Evolutionary conservation across 1,140 invertebrate species (phyloP).

Genomic region (Agrilus planipennis): DNA sequence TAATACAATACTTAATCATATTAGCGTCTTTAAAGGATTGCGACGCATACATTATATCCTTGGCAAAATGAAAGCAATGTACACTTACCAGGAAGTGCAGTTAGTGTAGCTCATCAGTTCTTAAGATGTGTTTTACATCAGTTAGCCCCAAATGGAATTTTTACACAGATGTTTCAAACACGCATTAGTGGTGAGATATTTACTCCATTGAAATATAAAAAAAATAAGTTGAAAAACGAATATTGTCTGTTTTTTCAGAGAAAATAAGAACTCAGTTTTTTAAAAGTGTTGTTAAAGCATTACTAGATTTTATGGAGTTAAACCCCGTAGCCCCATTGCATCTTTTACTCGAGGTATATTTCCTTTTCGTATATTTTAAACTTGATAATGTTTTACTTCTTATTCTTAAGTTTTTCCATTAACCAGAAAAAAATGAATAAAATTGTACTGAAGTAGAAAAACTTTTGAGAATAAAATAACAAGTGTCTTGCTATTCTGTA

Average conservation of each 20-base stretch:
- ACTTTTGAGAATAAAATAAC: too few species aligned
- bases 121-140: slow-evolving; percentile 93
- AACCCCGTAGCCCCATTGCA: slow-evolving; percentile 90
- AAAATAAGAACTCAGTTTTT: slow-evolving; percentile 69
- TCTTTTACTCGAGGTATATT: slow-evolving; percentile 79
- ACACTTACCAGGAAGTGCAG: slow-evolving; percentile 75
- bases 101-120: slow-evolving; percentile 94
- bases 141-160: slow-evolving; percentile 89
- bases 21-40: slow-evolving; percentile 57
- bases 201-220: too few species aligned
- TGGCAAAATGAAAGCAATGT: slow-evolving; percentile 86
- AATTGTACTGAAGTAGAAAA: too few species aligned
- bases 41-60: slow-evolving; percentile 63
- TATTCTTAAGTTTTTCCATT: too few species aligned
- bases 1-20: slow-evolving; percentile 2
- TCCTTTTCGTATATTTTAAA: too few species aligned
- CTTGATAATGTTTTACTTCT: too few species aligned
- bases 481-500: too few species aligned
- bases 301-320: slow-evolving; percentile 94
- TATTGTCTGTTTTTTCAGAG: slow-evolving; percentile 45
- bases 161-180: slow-evolving; percentile 90
- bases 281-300: slow-evolving; percentile 80
- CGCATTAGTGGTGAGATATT: slow-evolving; percentile 57
- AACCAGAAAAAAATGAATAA: too few species aligned
- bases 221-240: too few species aligned